These are phyloP conservation scores for Daboia siamensis DNA, from an alignment of 2,113 vertebrate species.

Conservation along the genomic window DNA sequence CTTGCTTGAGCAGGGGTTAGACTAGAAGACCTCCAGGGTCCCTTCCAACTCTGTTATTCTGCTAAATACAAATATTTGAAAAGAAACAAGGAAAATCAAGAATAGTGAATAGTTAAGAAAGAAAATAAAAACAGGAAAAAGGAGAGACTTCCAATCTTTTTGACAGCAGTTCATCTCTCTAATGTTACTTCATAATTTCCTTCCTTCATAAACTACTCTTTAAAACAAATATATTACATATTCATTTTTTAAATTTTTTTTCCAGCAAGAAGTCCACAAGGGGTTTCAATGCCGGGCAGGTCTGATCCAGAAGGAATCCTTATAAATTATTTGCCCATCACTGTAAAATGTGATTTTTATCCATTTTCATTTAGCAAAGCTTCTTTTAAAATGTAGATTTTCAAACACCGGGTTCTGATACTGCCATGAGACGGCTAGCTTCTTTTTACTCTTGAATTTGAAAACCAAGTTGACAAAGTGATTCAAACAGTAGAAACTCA, in stretches of 20 bases:
- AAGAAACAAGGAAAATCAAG: neutral
- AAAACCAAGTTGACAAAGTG: neutral
- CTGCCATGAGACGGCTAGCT: neutral
- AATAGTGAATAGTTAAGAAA: neutral
- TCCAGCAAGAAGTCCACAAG: neutral
- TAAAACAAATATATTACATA: neutral
- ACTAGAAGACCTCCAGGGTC: neutral
- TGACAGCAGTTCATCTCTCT: neutral
- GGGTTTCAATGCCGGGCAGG: neutral
- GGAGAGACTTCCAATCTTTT: neutral
- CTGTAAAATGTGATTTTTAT: neutral
- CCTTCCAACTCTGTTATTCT: neutral
- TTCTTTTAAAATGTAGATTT: neutral
- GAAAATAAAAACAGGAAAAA: neutral
- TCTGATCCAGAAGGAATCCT: neutral
- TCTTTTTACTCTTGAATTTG: neutral
- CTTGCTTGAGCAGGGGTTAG: neutral
- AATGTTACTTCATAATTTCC: neutral
- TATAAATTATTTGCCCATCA: neutral
- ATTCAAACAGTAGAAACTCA: neutral
- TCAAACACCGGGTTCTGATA: neutral
- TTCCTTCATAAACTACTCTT: neutral
- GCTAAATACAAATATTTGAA: neutral
- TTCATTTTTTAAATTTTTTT: neutral
- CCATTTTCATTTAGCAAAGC: neutral